Base-by-base conservation (phyloP, 2,888 invertebrate species). In the Rhamnusium bicolor region DNA sequence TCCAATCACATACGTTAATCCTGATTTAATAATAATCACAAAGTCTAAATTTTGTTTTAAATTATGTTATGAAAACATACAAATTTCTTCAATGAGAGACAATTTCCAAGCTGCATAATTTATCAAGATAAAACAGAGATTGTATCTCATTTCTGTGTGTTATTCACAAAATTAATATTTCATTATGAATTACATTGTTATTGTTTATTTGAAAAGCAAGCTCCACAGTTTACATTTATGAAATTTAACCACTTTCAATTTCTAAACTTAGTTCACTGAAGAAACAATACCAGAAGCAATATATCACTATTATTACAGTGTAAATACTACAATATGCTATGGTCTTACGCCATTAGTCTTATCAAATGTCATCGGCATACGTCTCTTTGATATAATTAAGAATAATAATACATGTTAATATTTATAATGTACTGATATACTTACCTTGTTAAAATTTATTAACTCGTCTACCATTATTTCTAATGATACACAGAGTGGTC, bases 231-330 rank as follows among this genome's bases (percentile, higher is more conserved):
- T 56, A 24, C 24, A 24, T 56, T 56, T 27, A 12, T 27, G 24
- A n/a, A 24, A 24, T 54, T 24, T 14, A 56, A 56, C 16, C 27
- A 56, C 54, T 27, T 27, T 27, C 54, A 56, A 24, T 56, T 56
- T 56, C 54, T 56, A 56, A 24, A 27, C 27, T 56, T 27, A 14
- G 54, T 27, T 56, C 27, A 56, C 53, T 27, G 27, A 27, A 56
- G 54, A 56, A 56, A 56, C 54, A 56, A 56, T 27, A 56, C 54
- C 27, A 27, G 54, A 56, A 56, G 24, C 27, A 27, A 56, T 56
- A 27, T 56, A 56, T 56, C 27, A 56, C 27, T 7, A n/a, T 24
- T 27, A 56, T 56, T 56, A 27, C 24, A 12, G 12, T 54, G 53
- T 10, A n/a, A 54, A 24, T 27, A 14, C 24, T 56, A 56, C 21